A percentile compares a stretch with the other conserved stretches of the same genome.
These are phyloP conservation scores for Crocallis elinguaria DNA, from an alignment of 2,888 invertebrate species.

Conservation along the genomic window DNA sequence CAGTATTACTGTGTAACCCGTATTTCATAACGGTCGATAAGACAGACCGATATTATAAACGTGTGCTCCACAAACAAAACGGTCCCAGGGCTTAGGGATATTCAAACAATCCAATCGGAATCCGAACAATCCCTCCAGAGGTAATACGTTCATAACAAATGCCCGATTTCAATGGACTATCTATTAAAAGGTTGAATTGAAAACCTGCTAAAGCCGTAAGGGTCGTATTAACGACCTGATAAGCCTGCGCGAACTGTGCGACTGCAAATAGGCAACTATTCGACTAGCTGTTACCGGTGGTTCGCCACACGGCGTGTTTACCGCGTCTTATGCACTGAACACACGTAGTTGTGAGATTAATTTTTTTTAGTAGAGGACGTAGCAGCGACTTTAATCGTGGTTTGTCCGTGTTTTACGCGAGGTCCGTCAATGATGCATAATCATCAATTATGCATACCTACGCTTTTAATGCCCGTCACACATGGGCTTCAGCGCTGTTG, in stretches of 20 bases:
- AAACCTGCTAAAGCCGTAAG: constrained; percentile 30
- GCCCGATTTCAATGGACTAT: constrained; percentile 28
- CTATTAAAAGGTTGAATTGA: constrained; percentile 31
- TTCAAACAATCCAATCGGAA: constrained; percentile 13
- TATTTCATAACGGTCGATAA: neutral
- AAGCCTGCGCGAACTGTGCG: constrained; percentile 2
- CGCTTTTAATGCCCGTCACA: too few relatives aligned
- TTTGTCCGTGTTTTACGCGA: too few relatives aligned
- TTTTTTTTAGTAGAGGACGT: too few relatives aligned
- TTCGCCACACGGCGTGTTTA: too few relatives aligned
- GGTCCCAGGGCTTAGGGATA: constrained; percentile 3
- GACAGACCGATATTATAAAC: neutral
- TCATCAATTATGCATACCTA: too few relatives aligned
- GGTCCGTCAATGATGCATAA: too few relatives aligned
- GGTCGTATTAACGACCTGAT: constrained; percentile 15
- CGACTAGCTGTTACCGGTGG: too few relatives aligned
- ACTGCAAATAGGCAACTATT: neutral
- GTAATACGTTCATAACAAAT: constrained; percentile 24
- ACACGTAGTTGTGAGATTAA: too few relatives aligned
- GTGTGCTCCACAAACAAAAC: constrained; percentile 7
- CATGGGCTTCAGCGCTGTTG: too few relatives aligned
- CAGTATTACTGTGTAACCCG: too few relatives aligned
- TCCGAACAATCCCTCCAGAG: constrained; percentile 13
- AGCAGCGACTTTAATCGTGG: too few relatives aligned
- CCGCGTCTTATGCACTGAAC: neutral